Conservation (phyloP, 2,113 vertebrate genomes). For the Erinaceus europaeus region DNA sequence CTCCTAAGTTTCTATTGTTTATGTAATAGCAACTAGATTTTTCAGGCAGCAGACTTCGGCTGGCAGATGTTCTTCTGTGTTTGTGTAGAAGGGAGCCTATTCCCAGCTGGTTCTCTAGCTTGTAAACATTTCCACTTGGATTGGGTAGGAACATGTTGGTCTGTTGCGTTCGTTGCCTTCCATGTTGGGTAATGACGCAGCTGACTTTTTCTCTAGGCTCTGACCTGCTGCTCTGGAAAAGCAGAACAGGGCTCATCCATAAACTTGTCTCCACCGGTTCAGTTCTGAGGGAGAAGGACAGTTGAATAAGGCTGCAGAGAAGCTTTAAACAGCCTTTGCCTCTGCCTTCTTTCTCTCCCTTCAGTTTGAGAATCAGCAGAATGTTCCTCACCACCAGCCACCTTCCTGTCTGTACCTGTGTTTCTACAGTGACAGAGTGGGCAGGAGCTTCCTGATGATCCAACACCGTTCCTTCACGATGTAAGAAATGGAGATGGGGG, state of each 20-base stretch:
- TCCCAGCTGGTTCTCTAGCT: not conserved
- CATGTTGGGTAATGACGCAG: not conserved
- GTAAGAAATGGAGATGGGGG: not conserved
- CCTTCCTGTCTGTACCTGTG: not conserved
- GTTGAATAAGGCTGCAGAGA: not conserved
- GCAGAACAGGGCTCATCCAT: not conserved
- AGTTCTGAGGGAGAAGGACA: not conserved
- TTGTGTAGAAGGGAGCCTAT: not conserved
- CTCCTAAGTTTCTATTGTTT: constrained; percentile 33
- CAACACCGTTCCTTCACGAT: not conserved
- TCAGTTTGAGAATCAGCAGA: not conserved
- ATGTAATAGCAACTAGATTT: not conserved
- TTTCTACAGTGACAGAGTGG: not conserved
- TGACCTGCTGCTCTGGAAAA: not conserved
- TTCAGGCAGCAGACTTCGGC: not conserved
- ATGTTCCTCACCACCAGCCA: not conserved
- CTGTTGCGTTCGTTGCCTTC: constrained; percentile 33
- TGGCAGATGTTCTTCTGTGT: not conserved
- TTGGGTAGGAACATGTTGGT: not conserved
- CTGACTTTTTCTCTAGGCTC: not conserved
- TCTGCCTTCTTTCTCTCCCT: not conserved
- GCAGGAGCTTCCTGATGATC: not conserved
- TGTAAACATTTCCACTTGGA: constrained; percentile 36
- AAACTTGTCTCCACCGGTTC: not conserved
- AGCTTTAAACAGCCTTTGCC: not conserved